A percentile compares a stretch with the other conserved stretches of the same genome.
Evolutionary conservation across 2,888 invertebrate species (phyloP).

Genomic region (Entomobrya proxima): DNA sequence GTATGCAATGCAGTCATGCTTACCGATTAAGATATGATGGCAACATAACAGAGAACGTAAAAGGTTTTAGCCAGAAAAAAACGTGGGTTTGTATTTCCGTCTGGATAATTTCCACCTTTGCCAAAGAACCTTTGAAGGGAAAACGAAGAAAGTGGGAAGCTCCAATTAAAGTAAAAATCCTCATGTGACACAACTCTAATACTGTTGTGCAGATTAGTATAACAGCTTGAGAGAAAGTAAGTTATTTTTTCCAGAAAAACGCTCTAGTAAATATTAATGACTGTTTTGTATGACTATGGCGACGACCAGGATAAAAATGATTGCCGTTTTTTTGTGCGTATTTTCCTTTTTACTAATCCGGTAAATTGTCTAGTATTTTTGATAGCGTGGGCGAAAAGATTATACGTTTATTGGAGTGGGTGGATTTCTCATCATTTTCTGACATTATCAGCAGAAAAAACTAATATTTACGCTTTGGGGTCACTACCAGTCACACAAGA

Average conservation of each 20-base stretch:
- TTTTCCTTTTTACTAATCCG: no score
- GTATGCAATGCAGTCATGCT: not conserved
- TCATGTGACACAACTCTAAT: no score
- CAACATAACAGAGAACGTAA: not conserved
- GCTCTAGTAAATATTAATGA: not conserved
- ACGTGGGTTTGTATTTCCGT: no score
- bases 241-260: not conserved
- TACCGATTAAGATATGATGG: not conserved
- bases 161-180: conserved; percentile 26
- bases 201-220: not conserved
- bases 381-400: no score
- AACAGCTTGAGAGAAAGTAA: not conserved
- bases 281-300: no score
- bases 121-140: not conserved
- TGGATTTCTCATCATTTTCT: no score
- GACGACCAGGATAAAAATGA: not conserved
- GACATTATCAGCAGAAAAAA: no score
- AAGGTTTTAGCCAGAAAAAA: not conserved
- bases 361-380: no score
- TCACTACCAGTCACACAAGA: no score
- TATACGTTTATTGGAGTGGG: no score
- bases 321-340: no score
- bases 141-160: not conserved
- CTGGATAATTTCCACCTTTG: not conserved
- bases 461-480: no score